A percentile compares a stretch with the other conserved stretches of the same genome.
These are phyloP conservation scores for Sepioteuthis lessoniana DNA, from an alignment of 2,888 invertebrate genomes.

Conservation along the genomic window DNA sequence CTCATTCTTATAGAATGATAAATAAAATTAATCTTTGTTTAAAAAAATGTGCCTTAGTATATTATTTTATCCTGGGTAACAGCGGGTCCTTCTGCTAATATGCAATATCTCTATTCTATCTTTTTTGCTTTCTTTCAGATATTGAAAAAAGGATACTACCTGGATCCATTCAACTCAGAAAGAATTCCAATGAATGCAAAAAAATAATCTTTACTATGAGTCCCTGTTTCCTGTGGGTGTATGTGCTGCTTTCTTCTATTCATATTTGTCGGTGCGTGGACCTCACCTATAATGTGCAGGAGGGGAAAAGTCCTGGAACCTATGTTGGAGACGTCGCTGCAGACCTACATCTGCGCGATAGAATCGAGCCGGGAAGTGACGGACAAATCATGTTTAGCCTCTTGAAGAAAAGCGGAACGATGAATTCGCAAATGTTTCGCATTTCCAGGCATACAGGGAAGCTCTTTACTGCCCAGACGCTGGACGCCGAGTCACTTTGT, in stretches of 20 bases:
- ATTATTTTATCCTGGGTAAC: no score
- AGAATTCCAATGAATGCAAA: not conserved
- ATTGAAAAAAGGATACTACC: not conserved
- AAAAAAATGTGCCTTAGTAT: no score
- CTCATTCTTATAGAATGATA: no score
- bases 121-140: not conserved
- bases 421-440: slow-evolving; percentile 5
- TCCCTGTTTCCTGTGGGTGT: not conserved
- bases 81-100: no score
- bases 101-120: not conserved
- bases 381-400: not conserved
- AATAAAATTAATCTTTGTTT: no score
- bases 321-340: not conserved
- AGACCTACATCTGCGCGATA: not conserved
- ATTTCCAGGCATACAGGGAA: not conserved
- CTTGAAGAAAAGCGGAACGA: not conserved
- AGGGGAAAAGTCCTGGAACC: not conserved
- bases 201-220: slow-evolving; percentile 8
- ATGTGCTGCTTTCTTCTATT: not conserved
- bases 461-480: not conserved
- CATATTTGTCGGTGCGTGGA: not conserved
- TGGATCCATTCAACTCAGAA: not conserved
- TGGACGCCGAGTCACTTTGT: not conserved
- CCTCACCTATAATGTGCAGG: slow-evolving; percentile 2
- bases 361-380: not conserved